Base-by-base conservation (phyloP, 2,888 invertebrate species). In the Tryphoninae sp. region DNA sequence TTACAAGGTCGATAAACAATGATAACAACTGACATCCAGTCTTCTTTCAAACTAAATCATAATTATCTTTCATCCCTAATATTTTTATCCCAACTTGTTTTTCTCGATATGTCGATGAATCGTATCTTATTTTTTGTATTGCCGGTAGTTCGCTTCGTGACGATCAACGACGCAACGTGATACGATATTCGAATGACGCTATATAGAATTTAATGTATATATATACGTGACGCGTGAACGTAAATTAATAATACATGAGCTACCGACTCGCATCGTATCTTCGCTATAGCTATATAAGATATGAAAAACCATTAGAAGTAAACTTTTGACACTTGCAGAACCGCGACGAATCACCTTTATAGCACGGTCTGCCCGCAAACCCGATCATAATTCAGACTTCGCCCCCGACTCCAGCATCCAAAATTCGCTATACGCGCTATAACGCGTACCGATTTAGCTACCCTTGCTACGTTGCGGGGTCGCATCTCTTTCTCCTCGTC, bases 301-400 rank as follows among this genome's bases (percentile, higher is more conserved):
- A 61, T 78, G 75, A 81, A 78, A 62, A 78, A 86, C 86, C 88
- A 89, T 89, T 89, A 89, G 86, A 84, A 84, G 77, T 81, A 86
- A 84, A 89, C 91, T 91, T 91, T 91, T 89, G 91, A 91, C 90
- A 91, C 91, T 91, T 90, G 91, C 91, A 89, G 89, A 89, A 89
- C 89, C 91, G 89, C 86, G 87, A 88, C 91, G 90, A 91, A 91
- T 91, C 86, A 87, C 86, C 89, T 91, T 91, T 91, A 90, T 89
- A 86, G 86, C 84, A 76, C 22, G 61, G 80, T 79, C 86, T 87
- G 88, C 88, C 88, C 86, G 86, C 84, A 87, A 86, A 73, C 82
- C 83, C 83, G 84, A 87, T 86, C 86, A 88, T 90, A 89, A 90
- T 86, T 90, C 88, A 89, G 87, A 78, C 86, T 86, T 86, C 82